Conservation (phyloP, 1,140 invertebrate genomes). For the Rhysida immarginata region DNA sequence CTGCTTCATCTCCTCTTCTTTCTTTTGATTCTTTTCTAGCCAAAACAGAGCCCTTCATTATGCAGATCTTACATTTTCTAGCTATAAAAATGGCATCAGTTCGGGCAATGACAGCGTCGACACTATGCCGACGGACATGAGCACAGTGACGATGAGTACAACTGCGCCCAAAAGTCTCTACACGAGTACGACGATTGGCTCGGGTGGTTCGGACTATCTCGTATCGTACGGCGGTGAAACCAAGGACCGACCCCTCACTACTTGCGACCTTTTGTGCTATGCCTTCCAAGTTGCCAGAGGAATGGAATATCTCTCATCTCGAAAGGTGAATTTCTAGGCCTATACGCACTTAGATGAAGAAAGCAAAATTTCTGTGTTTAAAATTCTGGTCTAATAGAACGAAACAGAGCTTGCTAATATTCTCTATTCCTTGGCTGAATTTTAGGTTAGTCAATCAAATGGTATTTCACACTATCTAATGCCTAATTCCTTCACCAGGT, state of each 20-base stretch:
- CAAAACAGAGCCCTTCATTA: neutral
- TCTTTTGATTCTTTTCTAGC: no score
- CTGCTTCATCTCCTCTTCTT: neutral
- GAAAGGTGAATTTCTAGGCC: conserved; percentile 17
- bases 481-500: no score
- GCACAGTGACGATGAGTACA: neutral
- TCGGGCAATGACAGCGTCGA: neutral
- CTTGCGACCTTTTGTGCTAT: conserved; percentile 19
- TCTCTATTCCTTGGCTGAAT: no score
- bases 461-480: no score
- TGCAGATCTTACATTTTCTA: neutral
- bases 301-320: conserved; percentile 21
- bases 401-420: no score
- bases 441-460: no score
- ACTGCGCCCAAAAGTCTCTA: no score
- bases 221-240: neutral
- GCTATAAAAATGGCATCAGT: neutral
- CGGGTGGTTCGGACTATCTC: neutral
- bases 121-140: neutral
- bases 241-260: conserved; percentile 12
- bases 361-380: no score
- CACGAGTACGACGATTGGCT: neutral
- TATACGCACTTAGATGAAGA: no score
- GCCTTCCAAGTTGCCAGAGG: conserved; percentile 23
- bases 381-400: no score